Evolutionary conservation across 1,140 invertebrate species (phyloP), one percentile per base, ranked within the genome.

Genomic region (Delia radicum): DNA sequence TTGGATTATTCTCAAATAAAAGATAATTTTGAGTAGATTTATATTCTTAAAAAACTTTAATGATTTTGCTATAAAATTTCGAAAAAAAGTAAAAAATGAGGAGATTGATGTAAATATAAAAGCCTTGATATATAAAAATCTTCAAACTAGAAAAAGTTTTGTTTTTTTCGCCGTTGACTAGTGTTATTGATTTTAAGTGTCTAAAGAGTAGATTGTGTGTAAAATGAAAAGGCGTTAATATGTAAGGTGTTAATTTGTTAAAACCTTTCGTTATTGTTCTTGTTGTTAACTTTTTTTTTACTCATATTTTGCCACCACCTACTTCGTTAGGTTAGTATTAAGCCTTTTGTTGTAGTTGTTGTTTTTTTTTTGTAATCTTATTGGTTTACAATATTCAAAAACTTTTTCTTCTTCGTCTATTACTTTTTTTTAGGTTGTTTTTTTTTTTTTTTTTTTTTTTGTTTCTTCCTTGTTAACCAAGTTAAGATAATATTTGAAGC

Each of bases 191-290:
- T n/a, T n/a, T n/a, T n/a, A 10, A 42, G 37, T 42, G 37, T 42
- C 12, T 42, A 15, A n/a, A n/a, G 3, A 15, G 12, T 42, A 42
- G 37, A 42, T 42, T 42, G 37, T 42, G 37, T 42, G 12, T 42
- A 42, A 42, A 42, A 42, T 42, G 21, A 10, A 67, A 7, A 33
- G 27, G 63, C 31, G 63, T 67, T 18, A 33, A 67, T 29, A 18
- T 67, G 63, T 15, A 67, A 67, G 63, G 63, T 67, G 63, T 67
- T 33, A 67, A 67, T 67, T 67, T 67, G 24, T 67, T 67, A 67
- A 67, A 27, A 67, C 15, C 26, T 67, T 67, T 28, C 21, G 15
- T 55, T 55, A 21, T 24, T 21, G 18, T n/a, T 48, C 15, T 48
- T 13, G 46, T 12, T 33, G 33, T 48, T 48, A n/a, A 48, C 21